Conservation (phyloP, 2,113 vertebrate genomes). For the Aviceda subcristata region DNA sequence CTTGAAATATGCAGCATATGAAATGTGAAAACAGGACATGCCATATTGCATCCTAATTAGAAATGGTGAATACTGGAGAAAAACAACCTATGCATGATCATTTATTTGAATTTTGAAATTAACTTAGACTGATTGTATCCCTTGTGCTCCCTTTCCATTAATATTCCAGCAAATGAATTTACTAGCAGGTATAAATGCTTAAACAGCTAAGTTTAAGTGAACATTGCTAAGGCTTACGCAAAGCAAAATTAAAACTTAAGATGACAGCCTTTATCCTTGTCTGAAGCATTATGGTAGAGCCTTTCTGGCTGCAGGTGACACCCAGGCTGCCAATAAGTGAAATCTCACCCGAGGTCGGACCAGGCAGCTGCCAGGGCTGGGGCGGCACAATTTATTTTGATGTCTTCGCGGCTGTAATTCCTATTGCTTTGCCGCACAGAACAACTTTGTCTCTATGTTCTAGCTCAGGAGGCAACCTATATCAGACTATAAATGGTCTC, state of each 20-base stretch:
- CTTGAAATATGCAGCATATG: conserved; percentile 12
- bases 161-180: conserved; percentile 8
- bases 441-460: neutral
- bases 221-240: neutral
- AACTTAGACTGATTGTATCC: neutral
- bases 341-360: neutral
- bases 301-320: neutral
- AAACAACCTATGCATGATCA: neutral
- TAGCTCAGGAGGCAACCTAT: neutral
- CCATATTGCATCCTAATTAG: conserved; percentile 48
- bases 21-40: conserved; percentile 45
- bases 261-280: neutral
- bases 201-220: neutral
- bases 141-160: neutral
- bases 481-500: neutral
- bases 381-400: neutral
- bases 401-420: neutral
- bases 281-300: neutral
- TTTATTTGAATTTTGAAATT: conserved; percentile 19
- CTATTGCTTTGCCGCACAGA: neutral
- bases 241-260: neutral
- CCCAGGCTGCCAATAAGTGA: neutral
- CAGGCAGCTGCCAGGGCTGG: neutral
- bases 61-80: neutral
- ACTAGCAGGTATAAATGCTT: neutral